Conservation (phyloP, 1,140 invertebrate species). For the Drosophila tropicalis region DNA sequence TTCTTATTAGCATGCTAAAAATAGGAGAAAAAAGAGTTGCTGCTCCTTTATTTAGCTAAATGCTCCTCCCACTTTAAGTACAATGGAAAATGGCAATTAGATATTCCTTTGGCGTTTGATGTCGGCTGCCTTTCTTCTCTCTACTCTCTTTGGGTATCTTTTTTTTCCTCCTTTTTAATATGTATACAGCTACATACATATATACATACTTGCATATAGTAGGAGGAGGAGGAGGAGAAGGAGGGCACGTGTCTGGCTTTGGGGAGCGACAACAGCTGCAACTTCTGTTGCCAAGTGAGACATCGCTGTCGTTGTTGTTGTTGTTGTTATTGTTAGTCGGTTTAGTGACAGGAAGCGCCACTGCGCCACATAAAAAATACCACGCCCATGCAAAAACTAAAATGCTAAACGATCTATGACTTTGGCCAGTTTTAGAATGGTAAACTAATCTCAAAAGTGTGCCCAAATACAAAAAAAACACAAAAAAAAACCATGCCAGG, state of each 20-base stretch:
- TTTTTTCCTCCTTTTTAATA: neutral
- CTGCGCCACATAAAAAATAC: slow-evolving; percentile 60
- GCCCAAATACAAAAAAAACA: slow-evolving; percentile 42
- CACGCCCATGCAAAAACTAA: slow-evolving; percentile 41
- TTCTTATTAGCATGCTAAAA: slow-evolving; percentile 1
- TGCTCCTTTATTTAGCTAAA: neutral
- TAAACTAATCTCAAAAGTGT: slow-evolving; percentile 81
- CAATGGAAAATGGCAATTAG: slow-evolving; percentile 56
- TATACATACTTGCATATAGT: too few relatives aligned
- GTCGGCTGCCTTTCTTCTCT: slow-evolving; percentile 62
- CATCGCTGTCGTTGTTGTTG: slow-evolving; percentile 44
- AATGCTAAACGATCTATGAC: slow-evolving; percentile 60
- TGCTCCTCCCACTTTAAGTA: neutral
- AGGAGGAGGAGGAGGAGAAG: neutral
- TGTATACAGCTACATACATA: neutral
- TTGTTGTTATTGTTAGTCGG: slow-evolving; percentile 19
- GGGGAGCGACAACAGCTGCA: slow-evolving; percentile 59
- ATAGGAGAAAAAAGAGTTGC: neutral
- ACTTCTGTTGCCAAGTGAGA: slow-evolving; percentile 67
- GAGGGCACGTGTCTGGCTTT: slow-evolving; percentile 66
- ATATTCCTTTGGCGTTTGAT: slow-evolving; percentile 66
- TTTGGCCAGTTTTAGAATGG: slow-evolving; percentile 49
- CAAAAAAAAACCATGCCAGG: neutral
- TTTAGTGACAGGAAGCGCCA: slow-evolving; percentile 71
- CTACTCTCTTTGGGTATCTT: neutral